Base-by-base conservation (phyloP, 2,113 vertebrate species). In the Barbus barbus region DNA sequence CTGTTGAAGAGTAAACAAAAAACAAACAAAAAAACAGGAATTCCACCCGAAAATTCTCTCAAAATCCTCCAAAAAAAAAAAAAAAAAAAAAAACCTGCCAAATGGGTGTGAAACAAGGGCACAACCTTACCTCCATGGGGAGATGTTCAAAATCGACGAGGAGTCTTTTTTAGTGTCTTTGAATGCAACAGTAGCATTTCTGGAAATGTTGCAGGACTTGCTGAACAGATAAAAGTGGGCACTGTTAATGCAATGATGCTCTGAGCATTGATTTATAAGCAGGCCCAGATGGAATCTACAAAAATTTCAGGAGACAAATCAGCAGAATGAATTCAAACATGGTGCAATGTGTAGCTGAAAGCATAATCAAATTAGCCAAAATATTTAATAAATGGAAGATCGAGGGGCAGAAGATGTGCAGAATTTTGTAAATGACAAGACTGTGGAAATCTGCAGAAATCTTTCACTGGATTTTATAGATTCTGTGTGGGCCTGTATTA, bases 101-200 rank as follows among this genome's bases (percentile, higher is more conserved):
- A 28, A 73, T 61, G 83, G 72, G 81, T 65, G 33, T 41, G 78
- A 53, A 53, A 51, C 41, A 83, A 85, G 84, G 53, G 69, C 65
- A 48, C 56, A 73, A 81, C 31, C 53, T 48, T 48, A 48, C 58
- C 69, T 51, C 76, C 22, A 11, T 51, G 81, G 72, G 83, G 81
- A 74, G 33, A 86, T 67, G 85, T 90, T 87, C 33, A 86, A 90
- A 89, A 90, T 87, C 90, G 87, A 89, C 78, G 86, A 86, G 89
- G 89, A 87, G 87, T 91, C 89, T 90, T 85, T 78, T 82, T 69
- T 84, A 90, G 89, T 92, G 48, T 67, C 88, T 92, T 87, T 90
- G 91, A 88, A 92, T 93, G 94, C 93, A 93, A 93, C 91, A 92
- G 92, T 94, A 94, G 93, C 92, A 94, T 94, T 93, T 93, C 90